Evolutionary conservation across 2,113 vertebrate genomes (phyloP).

Genomic region (Clarias batrachus): DNA sequence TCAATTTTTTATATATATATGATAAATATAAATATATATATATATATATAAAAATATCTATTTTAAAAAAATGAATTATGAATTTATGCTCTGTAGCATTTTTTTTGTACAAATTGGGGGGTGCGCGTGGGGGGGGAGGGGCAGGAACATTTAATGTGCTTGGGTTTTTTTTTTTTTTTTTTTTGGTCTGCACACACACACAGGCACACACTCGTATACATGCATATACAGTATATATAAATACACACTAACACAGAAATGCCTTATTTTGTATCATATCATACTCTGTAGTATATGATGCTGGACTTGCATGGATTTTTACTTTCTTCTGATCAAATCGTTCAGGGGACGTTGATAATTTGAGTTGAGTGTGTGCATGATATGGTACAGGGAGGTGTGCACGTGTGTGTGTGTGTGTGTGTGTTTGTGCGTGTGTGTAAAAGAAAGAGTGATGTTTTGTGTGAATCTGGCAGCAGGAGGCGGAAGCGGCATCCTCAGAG

Average conservation of each 20-base stretch:
- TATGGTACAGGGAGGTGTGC: conserved; percentile 42
- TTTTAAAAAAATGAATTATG: conserved; percentile 79
- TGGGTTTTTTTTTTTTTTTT: conserved; percentile 46
- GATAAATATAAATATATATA: conserved; percentile 80
- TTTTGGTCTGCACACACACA: conserved; percentile 64
- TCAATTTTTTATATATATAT: conserved; percentile 67
- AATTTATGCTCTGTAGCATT: conserved; percentile 95
- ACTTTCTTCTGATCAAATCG: conserved; percentile 70
- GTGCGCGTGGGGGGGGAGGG: no score
- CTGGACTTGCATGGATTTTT: conserved; percentile 99
- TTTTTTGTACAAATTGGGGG: conserved; percentile 91
- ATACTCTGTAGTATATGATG: conserved; percentile 99
- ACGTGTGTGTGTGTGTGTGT: conserved; percentile 22
- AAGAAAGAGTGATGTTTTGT: neutral
- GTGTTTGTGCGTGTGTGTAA: neutral
- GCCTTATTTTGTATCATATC: conserved; percentile 99
- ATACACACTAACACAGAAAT: conserved; percentile 83
- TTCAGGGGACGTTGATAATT: conserved; percentile 47
- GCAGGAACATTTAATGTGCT: conserved; percentile 87
- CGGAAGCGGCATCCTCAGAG: conserved; percentile 26
- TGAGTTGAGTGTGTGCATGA: conserved; percentile 16
- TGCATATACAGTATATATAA: conserved; percentile 55
- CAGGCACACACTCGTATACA: neutral
- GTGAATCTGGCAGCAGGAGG: conserved; percentile 30
- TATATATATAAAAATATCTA: conserved; percentile 77